Evolutionary conservation across 2,113 vertebrate genomes (phyloP), one percentile per base, ranked within the genome.

Genomic region (Spermophilus dauricus): DNA sequence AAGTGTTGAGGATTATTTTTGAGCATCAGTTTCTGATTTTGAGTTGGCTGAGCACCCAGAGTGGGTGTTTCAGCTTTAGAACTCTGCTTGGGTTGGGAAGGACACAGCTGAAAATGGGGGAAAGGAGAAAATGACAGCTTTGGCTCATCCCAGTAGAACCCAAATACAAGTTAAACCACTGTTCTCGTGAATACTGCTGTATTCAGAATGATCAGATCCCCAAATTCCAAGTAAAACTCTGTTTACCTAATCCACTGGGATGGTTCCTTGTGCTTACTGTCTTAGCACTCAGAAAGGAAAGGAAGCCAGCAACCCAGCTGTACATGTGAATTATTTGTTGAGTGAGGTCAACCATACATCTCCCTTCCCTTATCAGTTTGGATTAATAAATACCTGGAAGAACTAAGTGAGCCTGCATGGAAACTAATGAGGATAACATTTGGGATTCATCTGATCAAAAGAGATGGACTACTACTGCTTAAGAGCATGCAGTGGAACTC

Each of bases 361-460:
- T 87, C 45, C 65, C 76, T 87, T 94, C 61, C 39, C 69, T 58
- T 96, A 73, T 89, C 80, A 81, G 42, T 65, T n/a, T 73, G 42
- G 76, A 58, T 17, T 89, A 87, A 58, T 76, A 91, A 80, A 26
- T 82, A 76, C 56, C 56, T 81, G 80, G 34, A 95, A 94, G 42
- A 76, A 95, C 89, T 61, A 32, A 94, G 45, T 81, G 48, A 87
- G 42, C 88, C 88, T 95, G 34, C 39, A 22, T 63, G 58, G 82
- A 92, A 69, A 37, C 83, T 48, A 92, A 92, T 87, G 70, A 58
- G 51, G 56, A 89, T 22, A 42, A 75, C 75, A 56, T 89, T 86
- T 86, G 24, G 92, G 51, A 45, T 26, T 86, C 42, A 6, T 56
- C 63, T 48, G 80, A 63, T 72, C 39, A 61, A 76, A 96, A 65